phyloP scores from a whole-genome alignment of 2,888 invertebrate genomes.

The Slavum lentiscoides region DNA sequence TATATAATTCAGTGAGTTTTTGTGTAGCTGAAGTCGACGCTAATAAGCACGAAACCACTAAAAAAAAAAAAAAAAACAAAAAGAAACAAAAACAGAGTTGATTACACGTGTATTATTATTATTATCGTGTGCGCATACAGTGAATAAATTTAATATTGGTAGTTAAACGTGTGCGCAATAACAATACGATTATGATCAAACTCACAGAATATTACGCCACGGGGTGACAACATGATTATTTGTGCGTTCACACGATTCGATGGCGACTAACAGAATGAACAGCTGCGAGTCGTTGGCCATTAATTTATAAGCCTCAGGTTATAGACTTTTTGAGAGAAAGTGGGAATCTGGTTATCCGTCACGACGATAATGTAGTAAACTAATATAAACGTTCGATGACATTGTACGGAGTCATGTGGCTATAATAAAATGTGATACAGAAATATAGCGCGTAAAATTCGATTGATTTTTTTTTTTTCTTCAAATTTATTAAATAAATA shows the following conservation, averaged over 20 bases:
- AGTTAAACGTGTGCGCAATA: not conserved
- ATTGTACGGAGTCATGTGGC: not conserved
- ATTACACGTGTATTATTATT: too few relatives aligned
- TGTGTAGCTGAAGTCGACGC: conserved; percentile 18
- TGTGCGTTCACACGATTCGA: not conserved
- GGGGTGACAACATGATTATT: conserved; percentile 12
- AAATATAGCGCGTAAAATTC: not conserved
- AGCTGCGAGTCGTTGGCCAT: not conserved
- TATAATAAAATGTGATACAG: not conserved
- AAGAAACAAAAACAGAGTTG: not conserved
- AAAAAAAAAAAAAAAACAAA: not conserved
- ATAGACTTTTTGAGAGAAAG: conserved; percentile 12
- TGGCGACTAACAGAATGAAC: conserved; percentile 28
- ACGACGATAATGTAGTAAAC: not conserved
- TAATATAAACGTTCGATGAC: conserved; percentile 20
- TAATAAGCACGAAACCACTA: conserved; percentile 35
- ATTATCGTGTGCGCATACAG: not conserved
- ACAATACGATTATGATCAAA: not conserved
- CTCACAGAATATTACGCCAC: conserved; percentile 17
- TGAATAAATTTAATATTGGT: not conserved
- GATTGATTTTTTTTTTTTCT: not conserved
- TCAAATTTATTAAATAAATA: not conserved
- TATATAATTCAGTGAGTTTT: conserved; percentile 67
- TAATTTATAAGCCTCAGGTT: conserved; percentile 30
- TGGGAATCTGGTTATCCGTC: conserved; percentile 23